phyloP scores from a whole-genome alignment of 2,797 vertebrate species.

The Trachops cirrhosus region DNA sequence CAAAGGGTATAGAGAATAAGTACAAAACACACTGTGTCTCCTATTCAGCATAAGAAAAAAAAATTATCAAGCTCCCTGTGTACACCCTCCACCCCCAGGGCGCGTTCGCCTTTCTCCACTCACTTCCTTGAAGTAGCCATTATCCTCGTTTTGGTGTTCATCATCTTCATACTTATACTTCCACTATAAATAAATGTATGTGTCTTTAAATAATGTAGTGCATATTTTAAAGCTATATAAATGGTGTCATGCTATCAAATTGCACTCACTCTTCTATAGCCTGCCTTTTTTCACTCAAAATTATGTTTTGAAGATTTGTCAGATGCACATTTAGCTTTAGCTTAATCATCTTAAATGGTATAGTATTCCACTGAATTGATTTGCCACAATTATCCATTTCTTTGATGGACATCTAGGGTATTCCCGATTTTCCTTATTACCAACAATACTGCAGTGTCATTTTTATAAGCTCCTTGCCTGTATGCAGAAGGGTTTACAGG shows the following conservation, averaged over 20 bases:
- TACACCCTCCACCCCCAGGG: rapidly evolving
- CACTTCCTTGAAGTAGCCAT: not conserved
- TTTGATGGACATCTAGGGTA: not conserved
- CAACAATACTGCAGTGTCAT: not conserved
- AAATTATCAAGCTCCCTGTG: not conserved
- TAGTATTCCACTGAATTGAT: not conserved
- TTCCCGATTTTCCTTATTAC: not conserved
- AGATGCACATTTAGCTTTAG: not conserved
- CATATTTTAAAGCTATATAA: not conserved
- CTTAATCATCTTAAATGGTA: not conserved
- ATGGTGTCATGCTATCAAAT: not conserved
- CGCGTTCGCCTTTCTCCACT: not conserved
- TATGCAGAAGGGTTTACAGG: not conserved
- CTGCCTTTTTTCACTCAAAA: not conserved
- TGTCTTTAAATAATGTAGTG: not conserved
- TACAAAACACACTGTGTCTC: not conserved
- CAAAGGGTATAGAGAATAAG: not conserved
- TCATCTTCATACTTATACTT: not conserved
- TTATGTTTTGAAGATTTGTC: not conserved
- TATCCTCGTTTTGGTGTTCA: not conserved
- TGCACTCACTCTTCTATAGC: not conserved
- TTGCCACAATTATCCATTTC: not conserved
- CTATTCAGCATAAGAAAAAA: not conserved
- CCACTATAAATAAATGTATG: not conserved
- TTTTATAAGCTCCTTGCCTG: not conserved